Conservation (phyloP, 2,797 vertebrate species). For the Enteromius trimaculatus region DNA sequence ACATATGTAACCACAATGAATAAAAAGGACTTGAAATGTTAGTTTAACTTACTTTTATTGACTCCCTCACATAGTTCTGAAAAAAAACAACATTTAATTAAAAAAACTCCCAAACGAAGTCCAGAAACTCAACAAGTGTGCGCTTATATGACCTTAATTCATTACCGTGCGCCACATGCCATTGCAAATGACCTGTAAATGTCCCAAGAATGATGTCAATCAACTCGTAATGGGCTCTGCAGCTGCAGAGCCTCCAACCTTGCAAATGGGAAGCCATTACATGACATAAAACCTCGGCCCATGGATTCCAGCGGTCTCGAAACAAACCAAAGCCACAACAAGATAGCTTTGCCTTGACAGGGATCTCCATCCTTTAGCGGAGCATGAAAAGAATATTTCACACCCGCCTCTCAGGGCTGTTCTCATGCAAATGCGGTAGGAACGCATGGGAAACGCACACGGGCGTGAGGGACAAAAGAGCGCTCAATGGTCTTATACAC, state of each 20-base stretch:
- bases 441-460: constrained; percentile 52
- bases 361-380: constrained; percentile 42
- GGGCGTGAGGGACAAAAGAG: constrained; percentile 47
- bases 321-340: constrained; percentile 35
- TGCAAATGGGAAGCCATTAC: constrained; percentile 49
- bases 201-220: constrained; percentile 46
- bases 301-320: background rate
- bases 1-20: background rate
- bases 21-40: background rate
- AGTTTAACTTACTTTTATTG: background rate
- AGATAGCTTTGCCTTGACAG: constrained; percentile 46
- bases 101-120: background rate
- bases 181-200: constrained; percentile 51
- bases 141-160: constrained; percentile 30
- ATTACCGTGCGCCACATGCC: constrained; percentile 36
- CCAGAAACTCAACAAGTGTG: constrained; percentile 25
- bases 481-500: constrained; percentile 36
- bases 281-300: constrained; percentile 39
- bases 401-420: constrained; percentile 49
- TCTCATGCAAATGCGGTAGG: constrained; percentile 61
- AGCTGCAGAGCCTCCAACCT: constrained; percentile 22
- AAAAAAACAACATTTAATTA: background rate
- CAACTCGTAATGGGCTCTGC: constrained; percentile 43
- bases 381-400: constrained; percentile 62
- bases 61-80: no score